phyloP scores from a whole-genome alignment of 2,888 invertebrate genomes.

The Drosophila anomelani region DNA sequence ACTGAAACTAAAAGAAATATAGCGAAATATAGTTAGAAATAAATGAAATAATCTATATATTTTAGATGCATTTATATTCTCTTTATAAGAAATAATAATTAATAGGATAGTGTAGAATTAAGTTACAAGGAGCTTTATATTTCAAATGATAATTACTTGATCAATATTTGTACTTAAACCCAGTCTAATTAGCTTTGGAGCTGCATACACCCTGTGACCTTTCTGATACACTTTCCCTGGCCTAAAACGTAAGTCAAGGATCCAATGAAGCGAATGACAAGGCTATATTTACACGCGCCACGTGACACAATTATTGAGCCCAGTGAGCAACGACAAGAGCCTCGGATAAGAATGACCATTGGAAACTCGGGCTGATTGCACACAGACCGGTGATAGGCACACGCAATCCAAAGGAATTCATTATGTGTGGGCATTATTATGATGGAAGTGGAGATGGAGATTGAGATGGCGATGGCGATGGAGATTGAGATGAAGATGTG shows the following conservation, averaged over 20 bases:
- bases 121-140: no score
- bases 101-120: no score
- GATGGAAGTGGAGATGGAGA: conserved; percentile 25
- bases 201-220: neutral
- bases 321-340: conserved; percentile 30
- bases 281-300: conserved; percentile 63
- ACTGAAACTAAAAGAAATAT: no score
- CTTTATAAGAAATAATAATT: neutral
- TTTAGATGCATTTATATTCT: no score
- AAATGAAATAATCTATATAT: neutral
- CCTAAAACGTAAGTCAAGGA: conserved; percentile 35
- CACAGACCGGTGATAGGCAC: conserved; percentile 15
- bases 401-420: conserved; percentile 39
- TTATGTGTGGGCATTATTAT: conserved; percentile 45
- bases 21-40: neutral
- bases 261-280: conserved; percentile 48
- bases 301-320: conserved; percentile 65
- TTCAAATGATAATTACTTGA: neutral
- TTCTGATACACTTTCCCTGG: neutral
- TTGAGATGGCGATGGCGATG: conserved; percentile 3
- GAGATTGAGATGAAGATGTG: conserved; percentile 17
- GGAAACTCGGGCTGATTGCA: conserved; percentile 40
- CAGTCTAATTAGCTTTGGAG: neutral
- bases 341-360: conserved; percentile 25
- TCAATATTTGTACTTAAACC: neutral